These are phyloP conservation scores for Eilema griseolum DNA, from an alignment of 2,888 invertebrate species.

Conservation along the genomic window DNA sequence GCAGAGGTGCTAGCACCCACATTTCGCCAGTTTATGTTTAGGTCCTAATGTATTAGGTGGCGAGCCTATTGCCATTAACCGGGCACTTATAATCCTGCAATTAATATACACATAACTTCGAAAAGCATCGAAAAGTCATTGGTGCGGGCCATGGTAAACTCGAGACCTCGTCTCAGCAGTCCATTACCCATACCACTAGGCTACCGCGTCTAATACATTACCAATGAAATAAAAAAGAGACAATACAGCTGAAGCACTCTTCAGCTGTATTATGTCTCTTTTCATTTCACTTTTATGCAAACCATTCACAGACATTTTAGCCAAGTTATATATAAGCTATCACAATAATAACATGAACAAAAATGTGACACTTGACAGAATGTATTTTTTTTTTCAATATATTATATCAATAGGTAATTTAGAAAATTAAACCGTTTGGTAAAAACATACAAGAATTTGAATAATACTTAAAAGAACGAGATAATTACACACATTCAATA, in stretches of 20 bases:
- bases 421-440: constrained; percentile 24
- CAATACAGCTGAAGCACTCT: background rate
- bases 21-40: too few relatives aligned
- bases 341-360: constrained; percentile 1
- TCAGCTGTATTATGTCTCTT: too few relatives aligned
- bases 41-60: too few relatives aligned
- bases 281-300: background rate
- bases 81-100: too few relatives aligned
- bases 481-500: constrained; percentile 35
- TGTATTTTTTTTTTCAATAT: background rate
- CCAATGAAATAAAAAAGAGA: background rate
- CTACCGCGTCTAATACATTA: too few relatives aligned
- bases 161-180: too few relatives aligned
- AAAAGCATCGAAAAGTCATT: too few relatives aligned
- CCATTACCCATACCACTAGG: too few relatives aligned
- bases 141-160: too few relatives aligned
- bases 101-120: too few relatives aligned
- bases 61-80: too few relatives aligned
- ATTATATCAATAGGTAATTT: constrained; percentile 24
- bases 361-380: constrained; percentile 2
- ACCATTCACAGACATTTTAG: background rate
- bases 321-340: background rate
- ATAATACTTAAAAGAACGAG: constrained; percentile 45
- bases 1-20: too few relatives aligned
- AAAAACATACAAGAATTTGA: constrained; percentile 20